Conservation (phyloP, 37 sponge, comb jelly and placozoan species). For the Spongilla lacustris region DNA sequence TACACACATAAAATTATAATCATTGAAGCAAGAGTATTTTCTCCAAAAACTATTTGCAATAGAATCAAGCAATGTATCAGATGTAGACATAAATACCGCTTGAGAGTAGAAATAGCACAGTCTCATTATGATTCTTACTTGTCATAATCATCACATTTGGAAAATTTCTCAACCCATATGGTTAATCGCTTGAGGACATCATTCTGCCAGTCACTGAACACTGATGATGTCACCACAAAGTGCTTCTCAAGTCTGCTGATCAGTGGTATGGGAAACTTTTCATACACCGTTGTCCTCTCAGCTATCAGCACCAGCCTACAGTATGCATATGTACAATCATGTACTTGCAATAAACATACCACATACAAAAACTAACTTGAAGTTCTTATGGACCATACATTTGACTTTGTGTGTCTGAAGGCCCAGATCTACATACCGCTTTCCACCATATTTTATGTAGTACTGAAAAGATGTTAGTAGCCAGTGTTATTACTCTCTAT, state of each 20-base stretch:
- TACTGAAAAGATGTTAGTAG: conserved; percentile 26
- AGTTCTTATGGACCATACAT: conserved; percentile 69
- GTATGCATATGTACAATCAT: background rate
- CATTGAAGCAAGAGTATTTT: background rate
- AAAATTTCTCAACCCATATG: conserved; percentile 27
- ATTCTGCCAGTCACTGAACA: conserved; percentile 27
- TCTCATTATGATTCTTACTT: background rate
- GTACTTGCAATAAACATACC: background rate
- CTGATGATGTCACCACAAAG: conserved; percentile 56
- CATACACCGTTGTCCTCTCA: conserved; percentile 59
- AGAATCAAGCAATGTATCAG: too few species aligned
- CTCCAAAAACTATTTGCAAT: too few species aligned
- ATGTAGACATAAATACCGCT: background rate
- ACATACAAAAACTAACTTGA: conserved; percentile 32
- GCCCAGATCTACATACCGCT: conserved; percentile 77
- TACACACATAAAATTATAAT: background rate
- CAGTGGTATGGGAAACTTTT: conserved; percentile 79
- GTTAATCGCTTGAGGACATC: background rate
- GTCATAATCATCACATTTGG: background rate
- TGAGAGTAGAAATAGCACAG: background rate
- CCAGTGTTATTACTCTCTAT: background rate
- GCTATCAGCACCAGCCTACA: conserved; percentile 63
- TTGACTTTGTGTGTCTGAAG: conserved; percentile 72
- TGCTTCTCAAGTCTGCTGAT: conserved; percentile 85
- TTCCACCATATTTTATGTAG: conserved; percentile 37